phyloP scores from a whole-genome alignment of 1,140 invertebrate species.

The Philotrypesis tridentata region DNA sequence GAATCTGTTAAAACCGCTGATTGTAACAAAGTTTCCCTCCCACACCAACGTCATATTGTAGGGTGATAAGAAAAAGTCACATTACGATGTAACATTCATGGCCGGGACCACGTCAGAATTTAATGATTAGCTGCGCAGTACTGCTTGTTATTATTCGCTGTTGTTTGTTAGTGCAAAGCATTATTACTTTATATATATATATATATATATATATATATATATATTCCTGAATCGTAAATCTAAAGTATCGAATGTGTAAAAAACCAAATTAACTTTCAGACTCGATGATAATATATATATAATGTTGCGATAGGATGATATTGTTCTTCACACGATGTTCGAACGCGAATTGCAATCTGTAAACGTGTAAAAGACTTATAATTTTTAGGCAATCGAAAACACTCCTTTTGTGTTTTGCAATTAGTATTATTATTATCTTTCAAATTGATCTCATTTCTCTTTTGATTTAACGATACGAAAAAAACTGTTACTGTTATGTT shows the following conservation, averaged over 20 bases:
- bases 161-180: not conserved
- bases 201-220: too few relatives aligned
- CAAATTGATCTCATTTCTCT: not conserved
- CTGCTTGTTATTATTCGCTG: not conserved
- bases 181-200: too few relatives aligned
- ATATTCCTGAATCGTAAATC: not conserved
- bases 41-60: not conserved
- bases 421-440: not conserved
- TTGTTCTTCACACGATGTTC: not conserved
- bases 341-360: not conserved
- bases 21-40: too few relatives aligned
- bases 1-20: not conserved
- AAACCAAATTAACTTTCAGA: not conserved
- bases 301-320: not conserved
- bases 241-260: not conserved
- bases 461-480: not conserved
- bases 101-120: slow-evolving; percentile 2
- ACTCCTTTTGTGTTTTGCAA: not conserved
- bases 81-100: not conserved
- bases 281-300: not conserved
- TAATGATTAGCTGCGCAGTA: not conserved
- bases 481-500: not conserved
- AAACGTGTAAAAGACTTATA: not conserved
- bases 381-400: not conserved
- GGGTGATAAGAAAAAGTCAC: not conserved